These are phyloP conservation scores for Carettochelys insculpta DNA, from an alignment of 2,113 vertebrate species.

Conservation along the genomic window DNA sequence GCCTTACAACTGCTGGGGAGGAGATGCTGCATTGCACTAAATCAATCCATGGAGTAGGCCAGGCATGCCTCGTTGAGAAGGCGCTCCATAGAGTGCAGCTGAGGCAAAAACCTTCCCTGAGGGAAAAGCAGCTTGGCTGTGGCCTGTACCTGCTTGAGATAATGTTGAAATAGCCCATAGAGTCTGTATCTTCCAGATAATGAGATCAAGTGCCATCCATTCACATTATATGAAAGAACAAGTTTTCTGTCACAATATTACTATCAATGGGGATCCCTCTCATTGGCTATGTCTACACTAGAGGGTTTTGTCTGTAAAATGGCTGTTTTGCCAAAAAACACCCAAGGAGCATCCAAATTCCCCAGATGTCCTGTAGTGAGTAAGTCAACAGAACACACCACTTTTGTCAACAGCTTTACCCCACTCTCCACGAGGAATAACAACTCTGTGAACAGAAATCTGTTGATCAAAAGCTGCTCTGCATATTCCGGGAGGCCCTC, in stretches of 20 bases:
- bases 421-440: no score
- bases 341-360: no score
- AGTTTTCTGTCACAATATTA: background rate
- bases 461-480: no score
- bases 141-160: background rate
- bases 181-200: background rate
- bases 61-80: background rate
- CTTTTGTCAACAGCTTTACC: no score
- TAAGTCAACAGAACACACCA: no score
- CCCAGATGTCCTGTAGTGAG: no score
- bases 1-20: background rate
- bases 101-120: background rate
- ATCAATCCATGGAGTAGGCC: background rate
- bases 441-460: no score
- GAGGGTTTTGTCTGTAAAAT: no score
- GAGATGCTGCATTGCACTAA: background rate
- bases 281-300: no score
- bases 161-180: background rate
- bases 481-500: no score
- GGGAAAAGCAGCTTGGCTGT: background rate
- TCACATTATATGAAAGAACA: background rate
- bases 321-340: no score
- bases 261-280: background rate
- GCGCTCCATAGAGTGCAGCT: background rate
- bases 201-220: background rate